phyloP scores from a whole-genome alignment of 2,113 vertebrate genomes.

The Acanthisitta chloris region DNA sequence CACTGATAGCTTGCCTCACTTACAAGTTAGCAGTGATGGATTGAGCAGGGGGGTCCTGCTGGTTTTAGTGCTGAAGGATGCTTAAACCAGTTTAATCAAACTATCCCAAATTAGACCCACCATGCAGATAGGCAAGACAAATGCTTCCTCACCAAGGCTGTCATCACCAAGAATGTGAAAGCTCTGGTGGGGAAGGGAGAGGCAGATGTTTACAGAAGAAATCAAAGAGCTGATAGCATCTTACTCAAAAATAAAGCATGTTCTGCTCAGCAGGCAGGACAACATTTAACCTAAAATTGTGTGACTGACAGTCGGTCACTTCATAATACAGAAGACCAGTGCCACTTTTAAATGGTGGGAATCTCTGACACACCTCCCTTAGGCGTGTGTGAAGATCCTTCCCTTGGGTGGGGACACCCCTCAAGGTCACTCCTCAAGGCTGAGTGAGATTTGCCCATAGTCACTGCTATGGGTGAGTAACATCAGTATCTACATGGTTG shows the following conservation, averaged over 20 bases:
- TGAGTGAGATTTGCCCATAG: neutral
- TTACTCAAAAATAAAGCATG: neutral
- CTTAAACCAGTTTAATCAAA: neutral
- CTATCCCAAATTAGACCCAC: neutral
- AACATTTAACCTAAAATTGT: neutral
- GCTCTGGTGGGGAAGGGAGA: neutral
- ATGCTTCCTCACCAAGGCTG: neutral
- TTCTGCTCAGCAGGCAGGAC: neutral
- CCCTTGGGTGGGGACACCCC: neutral
- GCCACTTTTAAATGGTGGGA: neutral
- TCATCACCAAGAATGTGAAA: neutral
- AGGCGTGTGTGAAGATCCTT: neutral
- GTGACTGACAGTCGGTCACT: neutral
- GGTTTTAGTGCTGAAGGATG: neutral
- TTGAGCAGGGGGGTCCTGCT: fast-evolving
- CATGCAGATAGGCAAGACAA: neutral
- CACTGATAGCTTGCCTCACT: neutral
- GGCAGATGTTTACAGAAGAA: neutral
- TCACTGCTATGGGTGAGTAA: neutral
- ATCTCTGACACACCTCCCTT: neutral
- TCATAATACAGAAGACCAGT: neutral
- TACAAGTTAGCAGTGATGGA: neutral
- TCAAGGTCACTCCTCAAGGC: neutral
- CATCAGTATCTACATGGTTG: neutral
- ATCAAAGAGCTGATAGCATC: neutral